Percentiles rank a stretch among this genome's conserved stretches.
phyloP scores from a whole-genome alignment of 2,113 vertebrate genomes.

The Chaenocephalus aceratus region DNA sequence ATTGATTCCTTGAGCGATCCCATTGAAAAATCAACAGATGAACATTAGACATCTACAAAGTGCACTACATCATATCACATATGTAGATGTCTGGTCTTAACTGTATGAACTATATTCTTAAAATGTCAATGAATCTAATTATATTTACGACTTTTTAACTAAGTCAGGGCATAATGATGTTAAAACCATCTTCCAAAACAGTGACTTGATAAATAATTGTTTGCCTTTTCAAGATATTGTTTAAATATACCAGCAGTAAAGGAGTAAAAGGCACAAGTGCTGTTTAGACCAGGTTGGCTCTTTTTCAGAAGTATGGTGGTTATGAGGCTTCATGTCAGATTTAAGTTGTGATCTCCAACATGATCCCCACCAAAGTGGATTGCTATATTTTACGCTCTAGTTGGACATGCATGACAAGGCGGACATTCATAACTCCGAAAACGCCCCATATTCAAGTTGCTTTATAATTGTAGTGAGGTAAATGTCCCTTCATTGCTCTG shows the following conservation, averaged over 20 bases:
- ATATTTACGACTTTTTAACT: neutral
- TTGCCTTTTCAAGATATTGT: neutral
- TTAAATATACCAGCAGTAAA: neutral
- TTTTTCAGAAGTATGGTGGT: neutral
- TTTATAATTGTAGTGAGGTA: constrained; percentile 17
- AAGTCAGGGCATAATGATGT: neutral
- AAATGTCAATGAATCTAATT: neutral
- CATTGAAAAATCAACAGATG: constrained; percentile 38
- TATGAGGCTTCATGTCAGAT: constrained; percentile 11
- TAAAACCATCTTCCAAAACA: neutral
- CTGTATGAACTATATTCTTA: constrained; percentile 20
- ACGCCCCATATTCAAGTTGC: constrained; percentile 17
- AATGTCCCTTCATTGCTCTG: constrained; percentile 10
- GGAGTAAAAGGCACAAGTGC: neutral
- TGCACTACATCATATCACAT: constrained; percentile 33
- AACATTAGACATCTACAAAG: constrained; percentile 68
- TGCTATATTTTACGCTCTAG: neutral
- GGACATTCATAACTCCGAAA: constrained; percentile 24
- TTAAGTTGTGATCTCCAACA: constrained; percentile 10
- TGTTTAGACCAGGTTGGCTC: constrained; percentile 7
- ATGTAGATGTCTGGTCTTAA: neutral
- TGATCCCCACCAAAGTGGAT: neutral
- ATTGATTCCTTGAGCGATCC: constrained; percentile 4
- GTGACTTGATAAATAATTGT: neutral
- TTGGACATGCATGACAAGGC: neutral